Base-by-base conservation (phyloP, 2,888 invertebrate species). In the Drosophila monieri region DNA sequence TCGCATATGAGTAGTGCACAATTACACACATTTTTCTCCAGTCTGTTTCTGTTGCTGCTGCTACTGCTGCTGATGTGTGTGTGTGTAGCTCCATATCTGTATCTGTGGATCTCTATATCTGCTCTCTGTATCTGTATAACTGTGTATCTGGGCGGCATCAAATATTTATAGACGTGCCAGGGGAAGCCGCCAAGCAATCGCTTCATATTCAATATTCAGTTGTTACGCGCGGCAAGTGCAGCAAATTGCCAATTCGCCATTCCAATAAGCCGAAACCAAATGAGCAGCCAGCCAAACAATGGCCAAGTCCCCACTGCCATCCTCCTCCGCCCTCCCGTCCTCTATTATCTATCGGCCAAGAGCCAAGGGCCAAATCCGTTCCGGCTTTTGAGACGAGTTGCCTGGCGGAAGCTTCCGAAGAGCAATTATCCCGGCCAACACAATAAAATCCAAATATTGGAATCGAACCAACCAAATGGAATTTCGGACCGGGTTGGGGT, bases 171-270 rank as follows among this genome's bases (percentile, higher is more conserved):
- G 80, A 87, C 66, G 60, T 74, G 79, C 66, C 69, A 62, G 74
- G 54, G 61, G 65, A 57, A 77, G 74, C 73, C 76, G 62, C 76
- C 77, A 65, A 67, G 77, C 76, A 78, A 76, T 81, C 72, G 85
- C 75, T 79, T 88, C 88, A 79, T 81, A 81, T 85, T 85, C 84
- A 85, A 88, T 87, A 85, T 81, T 85, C 80, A 79, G 78, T 73
- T 74, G 77, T 65, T 74, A 51, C 54, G 66, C 79, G 73, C 61
- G 74, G 68, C 88, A 83, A 88, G 80, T 81, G 86, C 88, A 88
- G 71, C 80, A 62, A 87, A 81, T 85, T 85, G 75, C 66, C 80
- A 64, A 68, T 64, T 68, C 79, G 55, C 70, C 74, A 77, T 83
- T 70, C 71, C 71, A 73, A 72, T 72, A 73, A 73, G 72, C 67